phyloP scores from a whole-genome alignment of 2,888 invertebrate species.

The Pasiphila rectangulata region DNA sequence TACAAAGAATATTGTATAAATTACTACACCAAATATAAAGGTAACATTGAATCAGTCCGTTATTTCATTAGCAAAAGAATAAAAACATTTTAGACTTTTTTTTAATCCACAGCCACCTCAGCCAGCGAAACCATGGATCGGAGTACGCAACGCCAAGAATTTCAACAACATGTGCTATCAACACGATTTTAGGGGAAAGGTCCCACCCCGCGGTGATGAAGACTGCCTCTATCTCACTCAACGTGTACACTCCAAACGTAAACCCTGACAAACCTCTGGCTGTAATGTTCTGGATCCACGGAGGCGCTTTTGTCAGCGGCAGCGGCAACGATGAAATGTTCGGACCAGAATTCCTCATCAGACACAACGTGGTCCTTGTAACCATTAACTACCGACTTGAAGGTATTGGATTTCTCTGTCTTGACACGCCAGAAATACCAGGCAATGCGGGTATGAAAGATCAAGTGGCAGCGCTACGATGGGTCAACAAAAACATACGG shows the following conservation, averaged over 20 bases:
- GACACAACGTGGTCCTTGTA: constrained; percentile 63
- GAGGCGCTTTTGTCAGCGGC: constrained; percentile 64
- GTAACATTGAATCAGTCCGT: too few species aligned
- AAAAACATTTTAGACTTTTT: too few species aligned
- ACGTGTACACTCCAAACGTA: constrained; percentile 48
- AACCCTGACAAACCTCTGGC: constrained; percentile 32
- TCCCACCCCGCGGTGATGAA: constrained; percentile 33
- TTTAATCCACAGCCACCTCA: constrained; percentile 45
- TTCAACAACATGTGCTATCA: constrained; percentile 50
- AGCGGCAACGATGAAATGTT: constrained; percentile 49
- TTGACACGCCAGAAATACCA: constrained; percentile 54
- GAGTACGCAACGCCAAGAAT: constrained; percentile 47
- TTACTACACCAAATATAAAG: too few species aligned
- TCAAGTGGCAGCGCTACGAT: constrained; percentile 55
- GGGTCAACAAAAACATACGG: constrained; percentile 56
- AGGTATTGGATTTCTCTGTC: constrained; percentile 45
- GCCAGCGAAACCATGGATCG: constrained; percentile 48
- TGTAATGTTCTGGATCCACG: constrained; percentile 70
- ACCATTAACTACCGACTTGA: constrained; percentile 67
- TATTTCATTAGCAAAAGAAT: too few species aligned
- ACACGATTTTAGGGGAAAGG: constrained; percentile 1
- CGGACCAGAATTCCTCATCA: constrained; percentile 61
- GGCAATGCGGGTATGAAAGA: constrained; percentile 68
- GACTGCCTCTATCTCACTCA: constrained; percentile 61
- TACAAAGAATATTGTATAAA: too few species aligned